Conservation (phyloP, 2,888 invertebrate species). For the Rhagonycha fulva region DNA sequence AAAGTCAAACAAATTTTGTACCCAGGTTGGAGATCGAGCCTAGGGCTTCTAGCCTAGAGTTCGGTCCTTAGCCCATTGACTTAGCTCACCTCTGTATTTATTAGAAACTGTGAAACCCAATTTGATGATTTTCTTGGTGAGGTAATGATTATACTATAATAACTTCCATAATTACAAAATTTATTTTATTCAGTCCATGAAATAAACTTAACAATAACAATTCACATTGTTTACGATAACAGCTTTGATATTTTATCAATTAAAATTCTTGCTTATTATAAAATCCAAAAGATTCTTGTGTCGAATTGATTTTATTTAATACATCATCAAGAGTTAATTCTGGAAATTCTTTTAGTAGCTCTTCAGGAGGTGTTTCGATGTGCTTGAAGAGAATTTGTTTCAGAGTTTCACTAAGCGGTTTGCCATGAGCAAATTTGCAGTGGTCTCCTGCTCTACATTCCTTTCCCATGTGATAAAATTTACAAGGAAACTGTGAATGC, state of each 20-base stretch:
- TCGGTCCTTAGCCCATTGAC: no score
- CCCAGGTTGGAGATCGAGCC: no score
- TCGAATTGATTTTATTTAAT: conserved; percentile 56
- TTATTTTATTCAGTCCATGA: background rate
- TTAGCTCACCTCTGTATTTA: no score
- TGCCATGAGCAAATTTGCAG: conserved; percentile 93
- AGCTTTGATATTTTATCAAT: background rate
- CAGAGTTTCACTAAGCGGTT: conserved; percentile 74
- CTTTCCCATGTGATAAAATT: conserved; percentile 92
- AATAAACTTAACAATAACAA: background rate
- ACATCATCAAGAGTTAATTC: conserved; percentile 80
- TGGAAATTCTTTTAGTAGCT: conserved; percentile 89
- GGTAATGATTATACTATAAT: no score
- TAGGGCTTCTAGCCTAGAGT: no score
- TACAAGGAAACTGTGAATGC: conserved; percentile 97
- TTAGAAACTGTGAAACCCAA: no score
- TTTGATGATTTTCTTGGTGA: no score
- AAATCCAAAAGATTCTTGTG: conserved; percentile 57
- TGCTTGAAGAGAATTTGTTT: conserved; percentile 64
- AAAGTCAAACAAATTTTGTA: no score
- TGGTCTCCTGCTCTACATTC: conserved; percentile 76
- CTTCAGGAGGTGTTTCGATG: conserved; percentile 88
- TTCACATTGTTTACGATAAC: background rate
- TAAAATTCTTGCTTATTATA: background rate
- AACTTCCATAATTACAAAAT: background rate